These are phyloP conservation scores for Choreutis nemorana DNA, from an alignment of 2,888 invertebrate species.

Conservation along the genomic window DNA sequence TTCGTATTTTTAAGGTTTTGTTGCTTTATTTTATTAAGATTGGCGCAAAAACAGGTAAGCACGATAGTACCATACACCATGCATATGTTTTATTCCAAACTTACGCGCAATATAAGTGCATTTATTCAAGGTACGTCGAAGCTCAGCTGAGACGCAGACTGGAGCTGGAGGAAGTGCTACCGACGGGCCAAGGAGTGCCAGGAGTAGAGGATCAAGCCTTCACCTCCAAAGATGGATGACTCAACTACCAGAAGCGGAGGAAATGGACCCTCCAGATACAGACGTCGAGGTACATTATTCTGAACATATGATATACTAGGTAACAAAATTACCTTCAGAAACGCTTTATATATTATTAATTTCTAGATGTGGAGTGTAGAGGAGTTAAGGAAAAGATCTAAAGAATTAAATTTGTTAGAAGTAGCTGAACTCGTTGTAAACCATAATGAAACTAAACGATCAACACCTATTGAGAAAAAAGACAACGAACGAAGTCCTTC, in stretches of 20 bases:
- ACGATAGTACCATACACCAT: neutral
- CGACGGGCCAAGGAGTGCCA: slow-evolving; percentile 49
- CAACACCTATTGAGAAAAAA: slow-evolving; percentile 43
- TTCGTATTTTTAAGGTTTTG: slow-evolving; percentile 18
- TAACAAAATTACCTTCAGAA: neutral
- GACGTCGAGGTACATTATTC: slow-evolving; percentile 67
- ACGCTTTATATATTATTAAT: slow-evolving; percentile 1
- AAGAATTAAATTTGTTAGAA: slow-evolving; percentile 70
- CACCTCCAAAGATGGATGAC: slow-evolving; percentile 86
- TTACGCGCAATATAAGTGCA: too few species aligned
- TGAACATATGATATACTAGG: neutral
- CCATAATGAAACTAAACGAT: slow-evolving; percentile 32
- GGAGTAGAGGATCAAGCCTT: slow-evolving; percentile 74
- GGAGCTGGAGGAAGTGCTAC: slow-evolving; percentile 43
- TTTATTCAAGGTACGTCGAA: slow-evolving; percentile 37
- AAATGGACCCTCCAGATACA: slow-evolving; percentile 58
- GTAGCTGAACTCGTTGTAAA: slow-evolving; percentile 43
- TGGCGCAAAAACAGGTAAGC: neutral
- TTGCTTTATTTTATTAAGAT: neutral
- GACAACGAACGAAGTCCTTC: slow-evolving; percentile 74
- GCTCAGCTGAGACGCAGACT: slow-evolving; percentile 55
- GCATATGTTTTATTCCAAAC: neutral
- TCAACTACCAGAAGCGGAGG: slow-evolving; percentile 72
- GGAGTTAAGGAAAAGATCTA: slow-evolving; percentile 73
- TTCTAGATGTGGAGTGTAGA: slow-evolving; percentile 74